Evolutionary conservation across 2,113 vertebrate species (phyloP).

Genomic region (Vanacampus margaritifer): DNA sequence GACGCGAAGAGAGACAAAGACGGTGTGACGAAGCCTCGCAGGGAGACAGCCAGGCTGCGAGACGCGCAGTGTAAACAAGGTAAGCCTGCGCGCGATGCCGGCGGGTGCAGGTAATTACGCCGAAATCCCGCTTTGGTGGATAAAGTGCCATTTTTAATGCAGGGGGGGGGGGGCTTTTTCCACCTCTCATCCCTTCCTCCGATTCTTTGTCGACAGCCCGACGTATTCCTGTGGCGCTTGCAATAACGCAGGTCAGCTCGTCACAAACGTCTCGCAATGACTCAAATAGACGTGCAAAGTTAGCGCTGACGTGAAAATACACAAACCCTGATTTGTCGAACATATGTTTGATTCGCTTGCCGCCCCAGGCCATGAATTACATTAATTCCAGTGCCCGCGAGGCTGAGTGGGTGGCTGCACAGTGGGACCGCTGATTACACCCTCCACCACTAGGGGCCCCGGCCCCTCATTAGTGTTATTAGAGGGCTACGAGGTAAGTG

Average conservation of each 20-base stretch:
- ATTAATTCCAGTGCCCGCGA: constrained; percentile 70
- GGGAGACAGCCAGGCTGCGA: constrained; percentile 62
- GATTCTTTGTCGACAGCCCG: constrained; percentile 59
- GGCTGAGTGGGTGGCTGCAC: constrained; percentile 61
- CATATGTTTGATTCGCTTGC: constrained; percentile 79
- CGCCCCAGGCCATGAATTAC: constrained; percentile 76
- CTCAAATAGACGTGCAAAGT: constrained; percentile 64
- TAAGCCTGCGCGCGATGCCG: constrained; percentile 65
- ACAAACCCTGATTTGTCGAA: constrained; percentile 78
- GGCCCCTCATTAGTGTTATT: constrained; percentile 76
- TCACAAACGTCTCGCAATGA: constrained; percentile 55
- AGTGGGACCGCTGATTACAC: constrained; percentile 50
- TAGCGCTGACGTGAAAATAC: constrained; percentile 71
- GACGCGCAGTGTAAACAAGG: constrained; percentile 74
- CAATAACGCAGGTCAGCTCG: constrained; percentile 65
- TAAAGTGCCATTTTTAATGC: constrained; percentile 71
- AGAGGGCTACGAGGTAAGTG: constrained; percentile 72
- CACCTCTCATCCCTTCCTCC: constrained; percentile 60
- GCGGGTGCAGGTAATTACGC: constrained; percentile 70
- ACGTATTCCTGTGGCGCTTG: constrained; percentile 60
- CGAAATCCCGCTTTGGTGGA: constrained; percentile 69
- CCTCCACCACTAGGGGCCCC: constrained; percentile 54
- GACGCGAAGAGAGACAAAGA: constrained; percentile 67
- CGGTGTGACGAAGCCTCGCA: constrained; percentile 57
- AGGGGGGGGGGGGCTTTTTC: constrained; percentile 38